A percentile compares a stretch with the other conserved stretches of the same genome.
Evolutionary conservation across 2,797 vertebrate species (phyloP).

Genomic region (Morus bassanus): DNA sequence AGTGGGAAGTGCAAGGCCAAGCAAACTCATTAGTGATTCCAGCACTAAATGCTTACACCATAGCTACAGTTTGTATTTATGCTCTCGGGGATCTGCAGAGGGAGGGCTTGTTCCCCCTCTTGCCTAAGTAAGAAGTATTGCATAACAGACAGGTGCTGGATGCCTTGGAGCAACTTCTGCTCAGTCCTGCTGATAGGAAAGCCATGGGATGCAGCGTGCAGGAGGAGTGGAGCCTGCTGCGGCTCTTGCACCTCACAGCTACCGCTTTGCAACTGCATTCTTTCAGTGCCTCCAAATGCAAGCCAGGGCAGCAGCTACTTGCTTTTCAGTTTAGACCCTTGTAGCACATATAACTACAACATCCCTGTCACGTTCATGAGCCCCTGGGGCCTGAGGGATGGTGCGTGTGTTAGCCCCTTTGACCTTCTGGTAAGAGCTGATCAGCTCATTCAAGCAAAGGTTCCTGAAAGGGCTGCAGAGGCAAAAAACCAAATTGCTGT

Average conservation of each 20-base stretch:
- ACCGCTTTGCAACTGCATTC: not conserved
- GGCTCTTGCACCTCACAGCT: not conserved
- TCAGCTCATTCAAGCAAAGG: not conserved
- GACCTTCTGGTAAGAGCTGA: not conserved
- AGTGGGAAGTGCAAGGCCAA: constrained; percentile 3
- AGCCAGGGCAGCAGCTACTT: not conserved
- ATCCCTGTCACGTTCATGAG: not conserved
- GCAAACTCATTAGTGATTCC: accelerated
- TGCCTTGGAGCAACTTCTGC: not conserved
- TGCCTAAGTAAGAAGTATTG: not conserved
- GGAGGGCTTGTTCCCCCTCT: not conserved
- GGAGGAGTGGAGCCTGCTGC: not conserved
- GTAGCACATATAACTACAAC: not conserved
- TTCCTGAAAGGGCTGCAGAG: not conserved
- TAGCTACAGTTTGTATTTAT: not conserved
- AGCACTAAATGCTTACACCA: not conserved
- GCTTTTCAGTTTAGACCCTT: not conserved
- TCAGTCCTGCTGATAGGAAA: not conserved
- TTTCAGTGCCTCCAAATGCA: not conserved
- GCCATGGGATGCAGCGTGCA: not conserved
- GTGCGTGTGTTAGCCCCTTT: accelerated
- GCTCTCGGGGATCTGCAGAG: not conserved
- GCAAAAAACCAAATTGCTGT: not conserved
- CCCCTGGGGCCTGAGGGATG: too few species aligned
- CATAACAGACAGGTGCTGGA: constrained; percentile 1